These are phyloP conservation scores for Heliconius aoede DNA, from an alignment of 2,888 invertebrate species.

Conservation along the genomic window DNA sequence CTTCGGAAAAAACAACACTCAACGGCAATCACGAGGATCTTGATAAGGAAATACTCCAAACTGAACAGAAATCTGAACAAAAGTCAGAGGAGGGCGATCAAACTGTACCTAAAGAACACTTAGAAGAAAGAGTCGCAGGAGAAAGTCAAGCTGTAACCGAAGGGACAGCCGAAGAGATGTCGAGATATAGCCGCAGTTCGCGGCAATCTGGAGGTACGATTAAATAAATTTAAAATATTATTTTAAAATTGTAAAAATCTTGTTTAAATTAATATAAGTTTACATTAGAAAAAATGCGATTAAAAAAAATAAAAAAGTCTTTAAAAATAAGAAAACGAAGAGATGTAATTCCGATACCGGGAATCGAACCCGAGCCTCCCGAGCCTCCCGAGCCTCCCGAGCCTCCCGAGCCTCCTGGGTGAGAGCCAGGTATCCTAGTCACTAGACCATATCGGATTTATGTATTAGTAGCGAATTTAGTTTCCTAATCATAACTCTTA, in stretches of 20 bases:
- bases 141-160: slow-evolving; percentile 75
- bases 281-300: no score
- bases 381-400: no score
- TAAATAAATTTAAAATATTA: background rate
- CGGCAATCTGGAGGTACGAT: slow-evolving; percentile 84
- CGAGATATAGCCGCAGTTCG: slow-evolving; percentile 86
- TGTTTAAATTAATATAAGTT: background rate
- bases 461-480: background rate
- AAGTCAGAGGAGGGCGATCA: slow-evolving; percentile 35
- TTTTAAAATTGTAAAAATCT: background rate
- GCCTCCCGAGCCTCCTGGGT: slow-evolving; percentile 89
- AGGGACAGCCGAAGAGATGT: slow-evolving; percentile 77
- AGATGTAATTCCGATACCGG: slow-evolving; percentile 87
- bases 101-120: slow-evolving; percentile 51
- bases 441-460: slow-evolving; percentile 35
- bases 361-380: slow-evolving; percentile 89
- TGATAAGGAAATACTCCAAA: slow-evolving; percentile 11
- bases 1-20: slow-evolving; percentile 25
- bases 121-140: slow-evolving; percentile 43
- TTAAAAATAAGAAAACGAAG: no score
- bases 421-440: slow-evolving; percentile 79
- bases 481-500: background rate
- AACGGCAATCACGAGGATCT: slow-evolving; percentile 31
- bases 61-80: slow-evolving; percentile 38
- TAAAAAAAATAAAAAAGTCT: no score